Evolutionary conservation across 2,113 vertebrate genomes (phyloP).

Genomic region (Thunnus maccoyii): DNA sequence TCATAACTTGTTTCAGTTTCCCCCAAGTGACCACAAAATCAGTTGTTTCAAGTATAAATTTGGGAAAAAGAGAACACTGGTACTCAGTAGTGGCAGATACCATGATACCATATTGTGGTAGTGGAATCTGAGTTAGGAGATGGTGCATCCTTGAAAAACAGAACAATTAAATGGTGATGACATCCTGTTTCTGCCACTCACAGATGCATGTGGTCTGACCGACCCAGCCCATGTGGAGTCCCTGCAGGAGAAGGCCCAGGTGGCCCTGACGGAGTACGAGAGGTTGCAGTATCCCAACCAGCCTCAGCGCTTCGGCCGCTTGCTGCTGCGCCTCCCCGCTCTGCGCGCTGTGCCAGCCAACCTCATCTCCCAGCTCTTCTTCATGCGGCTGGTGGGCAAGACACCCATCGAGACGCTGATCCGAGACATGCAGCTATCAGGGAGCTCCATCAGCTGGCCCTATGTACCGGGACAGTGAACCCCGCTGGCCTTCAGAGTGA

Average conservation of each 20-base stretch:
- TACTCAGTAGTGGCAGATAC: no score
- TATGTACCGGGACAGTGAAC: slow-evolving; percentile 89
- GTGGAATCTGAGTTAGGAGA: neutral
- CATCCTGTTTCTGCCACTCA: neutral
- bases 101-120: no score
- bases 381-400: slow-evolving; percentile 98
- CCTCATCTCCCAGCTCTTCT: slow-evolving; percentile 98
- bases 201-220: slow-evolving; percentile 95
- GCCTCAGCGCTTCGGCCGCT: slow-evolving; percentile 93
- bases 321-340: slow-evolving; percentile 93
- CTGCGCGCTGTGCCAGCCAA: slow-evolving; percentile 92
- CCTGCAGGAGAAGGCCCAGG: slow-evolving; percentile 96
- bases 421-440: slow-evolving; percentile 97
- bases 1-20: no score
- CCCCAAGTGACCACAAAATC: no score
- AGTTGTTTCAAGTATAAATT: no score
- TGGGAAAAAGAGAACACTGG: no score
- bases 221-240: slow-evolving; percentile 93
- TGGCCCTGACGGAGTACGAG: slow-evolving; percentile 94
- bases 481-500: slow-evolving; percentile 20
- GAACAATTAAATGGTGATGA: neutral
- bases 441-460: slow-evolving; percentile 97
- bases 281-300: slow-evolving; percentile 92
- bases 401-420: slow-evolving; percentile 97
- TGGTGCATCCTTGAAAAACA: neutral